Conservation (phyloP, 2,113 vertebrate genomes). For the Gasterosteus nipponicus region DNA sequence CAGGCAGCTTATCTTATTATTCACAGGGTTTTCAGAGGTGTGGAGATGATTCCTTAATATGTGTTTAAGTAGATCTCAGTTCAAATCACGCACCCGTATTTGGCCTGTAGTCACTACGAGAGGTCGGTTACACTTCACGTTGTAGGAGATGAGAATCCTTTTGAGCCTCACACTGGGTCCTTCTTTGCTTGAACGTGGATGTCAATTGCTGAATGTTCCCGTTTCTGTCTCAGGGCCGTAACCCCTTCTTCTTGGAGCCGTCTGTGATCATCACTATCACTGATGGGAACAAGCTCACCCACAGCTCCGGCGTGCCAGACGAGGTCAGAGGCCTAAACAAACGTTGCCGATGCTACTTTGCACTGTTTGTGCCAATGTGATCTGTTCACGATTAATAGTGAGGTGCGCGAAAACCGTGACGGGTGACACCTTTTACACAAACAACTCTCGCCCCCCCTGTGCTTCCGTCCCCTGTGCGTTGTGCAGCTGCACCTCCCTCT, state of each 20-base stretch:
- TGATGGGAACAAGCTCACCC: conserved; percentile 97
- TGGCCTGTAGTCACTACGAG: background rate
- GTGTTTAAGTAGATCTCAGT: conserved; percentile 5
- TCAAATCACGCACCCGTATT: background rate
- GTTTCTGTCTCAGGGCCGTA: conserved; percentile 87
- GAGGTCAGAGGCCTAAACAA: conserved; percentile 86
- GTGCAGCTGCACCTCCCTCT: conserved; percentile 76
- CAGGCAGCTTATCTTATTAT: background rate
- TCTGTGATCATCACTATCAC: conserved; percentile 99
- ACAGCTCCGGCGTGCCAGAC: conserved; percentile 92
- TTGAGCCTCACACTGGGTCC: background rate
- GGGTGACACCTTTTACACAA: background rate
- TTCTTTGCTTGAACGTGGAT: conserved; percentile 6
- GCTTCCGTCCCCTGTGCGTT: background rate
- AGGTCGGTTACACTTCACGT: background rate
- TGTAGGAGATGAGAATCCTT: background rate
- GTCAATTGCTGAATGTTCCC: conserved; percentile 23
- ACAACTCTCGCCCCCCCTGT: background rate
- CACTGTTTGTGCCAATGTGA: background rate
- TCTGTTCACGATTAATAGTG: background rate
- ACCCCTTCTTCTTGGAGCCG: conserved; percentile 98
- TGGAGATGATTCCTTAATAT: conserved; percentile 6
- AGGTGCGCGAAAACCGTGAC: background rate
- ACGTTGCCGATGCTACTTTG: background rate
- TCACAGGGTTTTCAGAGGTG: background rate